Percentiles rank a stretch among this genome's conserved stretches.
phyloP scores from a whole-genome alignment of 1,140 invertebrate species.

The Anadara kagoshimensis region DNA sequence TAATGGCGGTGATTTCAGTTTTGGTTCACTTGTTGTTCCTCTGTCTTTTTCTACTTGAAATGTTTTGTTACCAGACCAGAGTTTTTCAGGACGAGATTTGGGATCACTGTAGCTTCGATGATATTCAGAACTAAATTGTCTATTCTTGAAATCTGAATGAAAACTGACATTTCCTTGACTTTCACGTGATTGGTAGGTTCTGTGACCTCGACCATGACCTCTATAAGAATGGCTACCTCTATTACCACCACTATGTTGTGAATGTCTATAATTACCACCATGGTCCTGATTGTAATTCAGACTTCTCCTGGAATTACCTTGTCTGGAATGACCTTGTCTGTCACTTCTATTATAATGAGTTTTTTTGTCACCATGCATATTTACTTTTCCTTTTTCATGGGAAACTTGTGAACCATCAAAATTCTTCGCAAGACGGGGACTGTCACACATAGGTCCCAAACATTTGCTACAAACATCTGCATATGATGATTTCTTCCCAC shows the following conservation, averaged over 20 bases:
- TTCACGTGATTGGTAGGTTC: slow-evolving; percentile 1
- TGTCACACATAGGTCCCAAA: slow-evolving; percentile 8
- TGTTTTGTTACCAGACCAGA: not conserved
- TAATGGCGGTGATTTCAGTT: too few relatives aligned
- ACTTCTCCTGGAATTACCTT: not conserved
- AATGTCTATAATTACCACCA: not conserved
- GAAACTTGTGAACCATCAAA: too few relatives aligned
- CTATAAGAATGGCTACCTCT: slow-evolving; percentile 2
- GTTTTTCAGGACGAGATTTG: slow-evolving; percentile 12
- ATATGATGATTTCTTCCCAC: slow-evolving; percentile 17
- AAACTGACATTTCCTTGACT: not conserved
- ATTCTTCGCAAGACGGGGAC: too few relatives aligned
- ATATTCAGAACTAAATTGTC: slow-evolving; percentile 15
- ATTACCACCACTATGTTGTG: not conserved
- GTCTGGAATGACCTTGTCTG: not conserved
- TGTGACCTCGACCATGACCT: slow-evolving; percentile 26
- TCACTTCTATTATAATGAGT: slow-evolving; percentile 1
- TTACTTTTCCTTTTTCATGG: not conserved
- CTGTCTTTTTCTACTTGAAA: not conserved
- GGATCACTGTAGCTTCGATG: slow-evolving; percentile 41
- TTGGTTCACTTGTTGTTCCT: not conserved
- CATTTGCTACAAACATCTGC: slow-evolving; percentile 48
- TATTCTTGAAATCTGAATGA: slow-evolving; percentile 3
- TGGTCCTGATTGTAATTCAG: not conserved
- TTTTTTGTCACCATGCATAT: not conserved